phyloP scores from a whole-genome alignment of 1,140 invertebrate species.

The Colletes latitarsis region DNA sequence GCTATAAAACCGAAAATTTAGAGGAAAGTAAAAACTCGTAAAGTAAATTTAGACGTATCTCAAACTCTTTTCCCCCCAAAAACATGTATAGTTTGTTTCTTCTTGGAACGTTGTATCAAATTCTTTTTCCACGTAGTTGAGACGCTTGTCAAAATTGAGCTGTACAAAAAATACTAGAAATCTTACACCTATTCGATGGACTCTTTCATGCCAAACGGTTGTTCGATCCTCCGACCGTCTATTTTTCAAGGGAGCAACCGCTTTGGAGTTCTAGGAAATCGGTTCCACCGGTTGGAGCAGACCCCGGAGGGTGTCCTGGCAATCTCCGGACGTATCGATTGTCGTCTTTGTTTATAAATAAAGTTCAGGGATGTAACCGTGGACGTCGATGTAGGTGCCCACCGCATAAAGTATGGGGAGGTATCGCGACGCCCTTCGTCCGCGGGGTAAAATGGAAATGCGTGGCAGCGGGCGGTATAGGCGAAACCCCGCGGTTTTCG shows the following conservation, averaged over 20 bases:
- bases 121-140: no score
- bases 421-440: constrained; percentile 39
- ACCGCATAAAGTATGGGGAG: constrained; percentile 44
- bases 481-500: constrained; percentile 69
- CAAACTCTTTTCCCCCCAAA: no score
- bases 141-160: neutral
- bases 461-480: constrained; percentile 69
- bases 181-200: no score
- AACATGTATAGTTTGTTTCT: no score
- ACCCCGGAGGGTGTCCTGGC: constrained; percentile 14
- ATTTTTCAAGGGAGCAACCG: constrained; percentile 6
- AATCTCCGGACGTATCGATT: constrained; percentile 38
- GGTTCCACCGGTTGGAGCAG: neutral
- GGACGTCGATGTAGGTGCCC: constrained; percentile 44
- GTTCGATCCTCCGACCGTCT: neutral
- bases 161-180: neutral
- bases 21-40: no score
- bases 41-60: no score
- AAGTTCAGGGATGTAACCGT: constrained; percentile 15
- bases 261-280: constrained; percentile 33
- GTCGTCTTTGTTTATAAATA: constrained; percentile 53
- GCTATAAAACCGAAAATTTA: no score
- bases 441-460: constrained; percentile 73
- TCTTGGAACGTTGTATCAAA: no score
- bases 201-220: neutral